Evolutionary conservation across 30 jellyfish, hydroid and myxozoan genomes (phyloP).

Genomic region (Turritopsis dohrnii): DNA sequence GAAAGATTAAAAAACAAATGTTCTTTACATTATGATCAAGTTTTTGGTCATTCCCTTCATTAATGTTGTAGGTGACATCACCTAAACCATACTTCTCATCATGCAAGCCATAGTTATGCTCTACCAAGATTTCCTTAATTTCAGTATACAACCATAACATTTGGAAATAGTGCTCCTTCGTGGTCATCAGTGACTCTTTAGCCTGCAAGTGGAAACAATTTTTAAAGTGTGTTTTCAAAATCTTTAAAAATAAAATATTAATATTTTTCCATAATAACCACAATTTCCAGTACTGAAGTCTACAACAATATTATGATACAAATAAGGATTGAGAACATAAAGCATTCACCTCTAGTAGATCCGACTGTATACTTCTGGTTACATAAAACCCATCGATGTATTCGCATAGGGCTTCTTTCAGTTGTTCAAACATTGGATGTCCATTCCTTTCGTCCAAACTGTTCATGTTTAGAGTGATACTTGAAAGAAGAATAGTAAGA

Average conservation of each 20-base stretch:
- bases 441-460: neutral
- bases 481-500: neutral
- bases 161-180: slow-evolving; percentile 32
- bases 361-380: neutral
- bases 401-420: neutral
- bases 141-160: slow-evolving; percentile 26
- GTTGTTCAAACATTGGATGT: slow-evolving; percentile 5
- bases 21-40: neutral
- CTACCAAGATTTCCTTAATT: slow-evolving; percentile 31
- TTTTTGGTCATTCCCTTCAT: neutral
- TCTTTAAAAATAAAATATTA: too few species aligned
- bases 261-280: too few species aligned
- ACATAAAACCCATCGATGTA: slow-evolving; percentile 16
- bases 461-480: neutral
- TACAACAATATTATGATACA: neutral
- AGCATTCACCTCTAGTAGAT: slow-evolving; percentile 5
- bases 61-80: neutral
- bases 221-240: too few species aligned
- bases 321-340: neutral
- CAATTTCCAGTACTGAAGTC: too few species aligned
- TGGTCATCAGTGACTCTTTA: neutral
- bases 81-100: neutral
- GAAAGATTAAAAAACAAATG: neutral
- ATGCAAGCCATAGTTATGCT: slow-evolving; percentile 25
- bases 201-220: slow-evolving; percentile 49